Conservation (phyloP, 2,113 vertebrate species). For the Gadus chalcogrammus region DNA sequence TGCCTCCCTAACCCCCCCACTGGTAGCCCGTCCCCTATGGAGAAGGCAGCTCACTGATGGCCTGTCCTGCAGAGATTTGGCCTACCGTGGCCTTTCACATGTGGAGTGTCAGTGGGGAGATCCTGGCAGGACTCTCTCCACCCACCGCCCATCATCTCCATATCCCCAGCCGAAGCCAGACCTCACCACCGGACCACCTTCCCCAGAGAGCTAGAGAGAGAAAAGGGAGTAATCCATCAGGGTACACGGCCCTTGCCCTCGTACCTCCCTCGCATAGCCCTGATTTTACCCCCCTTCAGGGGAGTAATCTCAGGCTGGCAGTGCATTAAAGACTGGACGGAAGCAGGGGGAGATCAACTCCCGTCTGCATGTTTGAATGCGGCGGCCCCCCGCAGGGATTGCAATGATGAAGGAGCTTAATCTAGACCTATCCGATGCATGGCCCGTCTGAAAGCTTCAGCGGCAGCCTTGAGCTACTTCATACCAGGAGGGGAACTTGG, state of each 20-base stretch:
- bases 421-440: constrained; percentile 25
- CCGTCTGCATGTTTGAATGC: constrained; percentile 19
- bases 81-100: constrained; percentile 41
- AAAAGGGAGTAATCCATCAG: too few species aligned
- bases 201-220: too few species aligned
- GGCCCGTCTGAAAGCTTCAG: constrained; percentile 20
- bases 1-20: constrained; percentile 11
- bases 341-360: constrained; percentile 9
- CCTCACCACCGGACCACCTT: too few species aligned
- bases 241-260: too few species aligned
- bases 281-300: constrained; percentile 3
- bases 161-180: constrained; percentile 4
- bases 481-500: constrained; percentile 4
- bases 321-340: constrained; percentile 6
- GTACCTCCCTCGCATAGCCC: not conserved
- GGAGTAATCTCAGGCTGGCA: constrained; percentile 36
- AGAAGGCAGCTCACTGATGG: constrained; percentile 11
- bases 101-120: constrained; percentile 16
- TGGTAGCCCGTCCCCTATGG: constrained; percentile 17
- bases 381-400: not conserved
- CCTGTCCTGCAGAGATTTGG: constrained; percentile 32
- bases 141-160: constrained; percentile 11
- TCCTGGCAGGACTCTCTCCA: constrained; percentile 26
- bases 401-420: constrained; percentile 20
- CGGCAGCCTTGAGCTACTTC: not conserved